phyloP scores from a whole-genome alignment of 2,113 vertebrate species.

The Chaetops frenatus region DNA sequence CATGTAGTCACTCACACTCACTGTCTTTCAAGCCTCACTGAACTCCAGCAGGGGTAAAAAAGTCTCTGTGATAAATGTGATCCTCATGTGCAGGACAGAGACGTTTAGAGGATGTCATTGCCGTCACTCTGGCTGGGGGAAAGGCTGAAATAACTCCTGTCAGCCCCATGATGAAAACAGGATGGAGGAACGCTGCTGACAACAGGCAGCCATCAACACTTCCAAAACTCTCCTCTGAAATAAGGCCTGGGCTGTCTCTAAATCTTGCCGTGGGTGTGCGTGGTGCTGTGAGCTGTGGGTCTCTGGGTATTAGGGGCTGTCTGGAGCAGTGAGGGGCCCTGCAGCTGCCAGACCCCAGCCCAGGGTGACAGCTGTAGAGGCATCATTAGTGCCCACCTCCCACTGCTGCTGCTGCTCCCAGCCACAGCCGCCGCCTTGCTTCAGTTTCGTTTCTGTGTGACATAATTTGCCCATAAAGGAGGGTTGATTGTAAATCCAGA shows the following conservation, averaged over 20 bases:
- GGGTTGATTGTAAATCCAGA: slow-evolving; percentile 52
- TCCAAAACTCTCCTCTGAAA: background rate
- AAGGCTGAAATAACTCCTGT: background rate
- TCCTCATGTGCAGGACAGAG: background rate
- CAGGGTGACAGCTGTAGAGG: background rate
- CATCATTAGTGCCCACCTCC: background rate
- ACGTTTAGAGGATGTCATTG: background rate
- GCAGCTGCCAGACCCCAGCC: background rate
- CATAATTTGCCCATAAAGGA: slow-evolving; percentile 30
- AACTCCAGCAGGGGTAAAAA: background rate
- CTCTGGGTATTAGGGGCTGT: background rate
- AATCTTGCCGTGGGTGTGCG: background rate
- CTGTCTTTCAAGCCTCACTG: slow-evolving; percentile 29
- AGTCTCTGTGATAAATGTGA: fast-evolving
- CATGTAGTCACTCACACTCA: background rate
- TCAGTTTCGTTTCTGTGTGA: background rate
- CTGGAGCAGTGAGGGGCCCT: background rate
- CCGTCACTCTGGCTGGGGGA: background rate
- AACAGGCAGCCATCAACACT: background rate
- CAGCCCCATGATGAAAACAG: background rate
- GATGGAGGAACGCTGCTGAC: fast-evolving
- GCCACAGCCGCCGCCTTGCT: background rate
- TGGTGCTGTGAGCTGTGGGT: background rate
- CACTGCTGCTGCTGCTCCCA: background rate
- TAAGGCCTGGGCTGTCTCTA: background rate